These are phyloP conservation scores for Synchiropus splendidus DNA, from an alignment of 2,113 vertebrate species.

Conservation along the genomic window DNA sequence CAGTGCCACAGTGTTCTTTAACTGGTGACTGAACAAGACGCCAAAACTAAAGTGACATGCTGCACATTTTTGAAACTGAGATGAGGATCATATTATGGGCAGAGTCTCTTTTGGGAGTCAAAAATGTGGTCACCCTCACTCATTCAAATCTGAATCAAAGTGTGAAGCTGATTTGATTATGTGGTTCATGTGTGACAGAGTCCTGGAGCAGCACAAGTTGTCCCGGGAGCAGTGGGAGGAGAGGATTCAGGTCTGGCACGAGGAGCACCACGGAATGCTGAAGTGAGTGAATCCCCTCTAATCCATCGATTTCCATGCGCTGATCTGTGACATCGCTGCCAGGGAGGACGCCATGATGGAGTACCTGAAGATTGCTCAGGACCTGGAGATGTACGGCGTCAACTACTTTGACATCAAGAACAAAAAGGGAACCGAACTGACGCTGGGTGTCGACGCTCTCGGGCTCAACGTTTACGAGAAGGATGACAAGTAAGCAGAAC, in stretches of 20 bases:
- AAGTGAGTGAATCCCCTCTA: conserved; percentile 70
- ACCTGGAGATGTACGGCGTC: conserved; percentile 97
- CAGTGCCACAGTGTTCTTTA: too few species aligned
- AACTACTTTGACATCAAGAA: conserved; percentile 99
- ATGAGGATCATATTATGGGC: too few species aligned
- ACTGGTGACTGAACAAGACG: too few species aligned
- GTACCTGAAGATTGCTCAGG: conserved; percentile 94
- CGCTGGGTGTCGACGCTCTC: conserved; percentile 90
- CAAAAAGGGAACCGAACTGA: conserved; percentile 93
- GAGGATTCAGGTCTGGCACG: conserved; percentile 93
- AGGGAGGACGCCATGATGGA: conserved; percentile 93
- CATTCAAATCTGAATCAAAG: too few species aligned
- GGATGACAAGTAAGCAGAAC: conserved; percentile 80
- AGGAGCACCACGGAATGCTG: conserved; percentile 87
- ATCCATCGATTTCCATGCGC: neutral
- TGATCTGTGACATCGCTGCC: neutral
- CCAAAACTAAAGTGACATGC: too few species aligned
- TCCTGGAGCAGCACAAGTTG: conserved; percentile 93
- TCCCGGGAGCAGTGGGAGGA: conserved; percentile 95
- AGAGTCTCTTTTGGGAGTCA: too few species aligned
- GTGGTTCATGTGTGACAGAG: conserved; percentile 59
- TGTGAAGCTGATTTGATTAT: too few species aligned
- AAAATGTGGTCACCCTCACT: too few species aligned
- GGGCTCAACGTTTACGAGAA: conserved; percentile 96
- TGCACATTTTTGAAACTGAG: too few species aligned